Base-by-base conservation (phyloP, 2,113 vertebrate genomes). In the Sarotherodon lohbergeri region DNA sequence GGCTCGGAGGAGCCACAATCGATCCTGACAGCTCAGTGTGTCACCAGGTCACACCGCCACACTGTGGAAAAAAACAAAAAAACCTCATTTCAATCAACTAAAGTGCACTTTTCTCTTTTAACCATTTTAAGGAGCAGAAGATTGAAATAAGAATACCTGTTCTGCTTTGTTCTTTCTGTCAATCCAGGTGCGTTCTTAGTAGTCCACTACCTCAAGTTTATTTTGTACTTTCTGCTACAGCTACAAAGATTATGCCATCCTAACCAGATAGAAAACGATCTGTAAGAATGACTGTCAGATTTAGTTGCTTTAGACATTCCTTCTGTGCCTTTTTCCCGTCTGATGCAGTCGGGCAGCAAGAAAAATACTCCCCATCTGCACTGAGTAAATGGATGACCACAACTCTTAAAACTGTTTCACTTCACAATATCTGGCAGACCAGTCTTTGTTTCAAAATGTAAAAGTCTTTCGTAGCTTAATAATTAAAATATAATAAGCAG, bases 1-100 rank as follows among this genome's bases (percentile, higher is more conserved):
- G 76, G 81, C 81, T 88, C 80, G 3, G 14, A 87, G 82, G 83
- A 94, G 78, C 55, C 80, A 89, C 85, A 81, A 91, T 91, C 29
- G 57, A 91, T 91, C 83, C 85, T 93, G 93, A 95, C 91, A 93
- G 92, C 90, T 86, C 83, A 89, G 84, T 91, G 90, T 93, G 92
- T 94, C 91, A 93, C 87, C 81, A 24, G 92, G 91, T 91, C 87
- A 92, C 82, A 5, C 57, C 13, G 46, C 56, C 82, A 80, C 36
- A 61, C 73, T 29, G 34, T 80, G 52, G 27, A 7, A 19, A 3
- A 27, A 17, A 63, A 1, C 86, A 16, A 78, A 79, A 90, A 88
- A 81, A 81, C 4, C 22, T 22, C 1, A 22, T 34, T 81, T 61
- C 85, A 76, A 7, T 27, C 1, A 5, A 36, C 56, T 29, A 14